A percentile compares a stretch with the other conserved stretches of the same genome.
These are phyloP conservation scores for Galeopsomyia nigrocyanea DNA, from an alignment of 2,888 invertebrate genomes.

Conservation along the genomic window DNA sequence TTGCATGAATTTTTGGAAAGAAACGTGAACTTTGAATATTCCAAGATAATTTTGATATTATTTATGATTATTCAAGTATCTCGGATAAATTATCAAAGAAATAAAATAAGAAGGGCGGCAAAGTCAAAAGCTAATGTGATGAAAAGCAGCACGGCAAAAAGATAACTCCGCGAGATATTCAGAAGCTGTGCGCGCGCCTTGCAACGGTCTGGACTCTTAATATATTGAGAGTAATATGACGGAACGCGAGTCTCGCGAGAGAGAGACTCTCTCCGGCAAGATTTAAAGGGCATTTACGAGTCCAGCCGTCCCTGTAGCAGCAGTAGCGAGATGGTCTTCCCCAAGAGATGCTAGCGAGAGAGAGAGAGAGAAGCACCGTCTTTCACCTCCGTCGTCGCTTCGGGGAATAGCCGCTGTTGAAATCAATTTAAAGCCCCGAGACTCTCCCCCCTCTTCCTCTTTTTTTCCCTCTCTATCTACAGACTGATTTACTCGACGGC, in stretches of 20 bases:
- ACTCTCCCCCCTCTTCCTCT: slow-evolving; percentile 1
- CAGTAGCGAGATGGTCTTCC: background rate
- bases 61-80: too few relatives aligned
- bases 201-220: background rate
- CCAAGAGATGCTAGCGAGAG: slow-evolving; percentile 32
- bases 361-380: background rate
- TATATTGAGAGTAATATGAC: slow-evolving; percentile 28
- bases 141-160: too few relatives aligned
- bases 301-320: slow-evolving; percentile 18
- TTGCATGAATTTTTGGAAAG: too few relatives aligned
- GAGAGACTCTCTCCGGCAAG: slow-evolving; percentile 13
- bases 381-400: slow-evolving; percentile 20
- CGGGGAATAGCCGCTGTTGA: slow-evolving; percentile 36
- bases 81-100: too few relatives aligned
- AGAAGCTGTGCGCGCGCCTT: too few relatives aligned
- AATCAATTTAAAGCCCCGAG: slow-evolving; percentile 42
- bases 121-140: too few relatives aligned
- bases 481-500: slow-evolving; percentile 31
- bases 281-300: slow-evolving; percentile 43
- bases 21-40: too few relatives aligned
- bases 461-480: background rate
- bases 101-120: too few relatives aligned
- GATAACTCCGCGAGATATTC: too few relatives aligned
- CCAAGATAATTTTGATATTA: too few relatives aligned
- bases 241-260: background rate